Evolutionary conservation across 2,888 invertebrate genomes (phyloP).

Genomic region (Lasioglossum malachurum): DNA sequence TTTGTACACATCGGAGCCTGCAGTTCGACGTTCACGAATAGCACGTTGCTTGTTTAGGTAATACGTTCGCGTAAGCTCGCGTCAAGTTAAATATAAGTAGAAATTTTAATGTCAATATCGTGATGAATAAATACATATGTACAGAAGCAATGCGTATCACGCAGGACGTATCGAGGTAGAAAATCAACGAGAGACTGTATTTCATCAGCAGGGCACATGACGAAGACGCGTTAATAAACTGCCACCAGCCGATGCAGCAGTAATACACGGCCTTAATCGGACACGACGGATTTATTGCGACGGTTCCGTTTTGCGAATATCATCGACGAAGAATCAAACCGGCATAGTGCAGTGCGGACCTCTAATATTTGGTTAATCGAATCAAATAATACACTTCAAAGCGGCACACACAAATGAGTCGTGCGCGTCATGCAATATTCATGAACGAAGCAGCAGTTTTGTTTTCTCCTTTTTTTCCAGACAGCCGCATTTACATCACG

Average conservation of each 20-base stretch:
- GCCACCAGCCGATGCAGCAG: neutral
- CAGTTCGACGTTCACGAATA: neutral
- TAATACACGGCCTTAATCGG: slow-evolving; percentile 26
- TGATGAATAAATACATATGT: neutral
- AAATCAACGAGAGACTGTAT: slow-evolving; percentile 1
- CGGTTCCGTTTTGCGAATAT: slow-evolving; percentile 3
- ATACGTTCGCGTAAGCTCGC: neutral
- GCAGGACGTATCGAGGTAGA: neutral
- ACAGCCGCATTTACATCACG: slow-evolving; percentile 25
- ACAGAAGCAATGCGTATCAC: neutral
- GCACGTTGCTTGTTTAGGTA: neutral
- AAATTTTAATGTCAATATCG: neutral
- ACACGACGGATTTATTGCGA: slow-evolving; percentile 20
- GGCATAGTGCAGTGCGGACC: neutral
- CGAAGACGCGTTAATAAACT: slow-evolving; percentile 20
- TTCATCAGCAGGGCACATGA: slow-evolving; percentile 12
- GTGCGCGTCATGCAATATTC: slow-evolving; percentile 1
- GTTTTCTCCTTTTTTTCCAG: neutral
- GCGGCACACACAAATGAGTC: neutral
- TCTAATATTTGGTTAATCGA: slow-evolving; percentile 23
- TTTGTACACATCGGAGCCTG: neutral
- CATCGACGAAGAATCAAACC: neutral
- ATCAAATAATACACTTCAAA: slow-evolving; percentile 24
- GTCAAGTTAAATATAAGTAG: neutral
- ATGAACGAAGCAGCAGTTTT: neutral